A percentile compares a stretch with the other conserved stretches of the same genome.
phyloP scores from a whole-genome alignment of 2,113 vertebrate species.

The Aphyosemion australe region DNA sequence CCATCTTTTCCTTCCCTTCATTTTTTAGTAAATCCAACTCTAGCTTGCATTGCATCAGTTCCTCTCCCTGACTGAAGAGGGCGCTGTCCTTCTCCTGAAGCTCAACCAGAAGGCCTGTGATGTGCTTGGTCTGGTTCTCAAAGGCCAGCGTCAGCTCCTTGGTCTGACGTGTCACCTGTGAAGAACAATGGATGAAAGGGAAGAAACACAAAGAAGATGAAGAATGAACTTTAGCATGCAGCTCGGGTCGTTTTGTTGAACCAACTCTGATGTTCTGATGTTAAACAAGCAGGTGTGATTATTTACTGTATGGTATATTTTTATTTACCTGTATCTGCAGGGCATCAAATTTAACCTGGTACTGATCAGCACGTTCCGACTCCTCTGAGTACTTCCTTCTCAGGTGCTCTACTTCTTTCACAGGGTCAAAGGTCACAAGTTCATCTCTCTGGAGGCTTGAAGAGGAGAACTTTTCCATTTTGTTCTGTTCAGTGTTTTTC shows the following conservation, averaged over 20 bases:
- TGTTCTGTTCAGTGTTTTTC: slow-evolving; percentile 17
- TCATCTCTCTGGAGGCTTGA: slow-evolving; percentile 18
- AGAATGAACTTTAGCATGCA: background rate
- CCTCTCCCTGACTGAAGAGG: slow-evolving; percentile 62
- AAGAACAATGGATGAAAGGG: background rate
- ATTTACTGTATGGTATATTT: too few species aligned
- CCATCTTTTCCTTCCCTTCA: background rate
- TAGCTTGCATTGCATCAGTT: slow-evolving; percentile 62
- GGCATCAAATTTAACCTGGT: slow-evolving; percentile 74
- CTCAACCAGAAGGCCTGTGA: slow-evolving; percentile 76
- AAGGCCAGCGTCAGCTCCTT: slow-evolving; percentile 79
- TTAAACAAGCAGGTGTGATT: background rate
- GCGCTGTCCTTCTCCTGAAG: slow-evolving; percentile 74
- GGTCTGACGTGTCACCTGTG: slow-evolving; percentile 78
- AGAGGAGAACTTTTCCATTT: background rate
- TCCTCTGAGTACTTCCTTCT: slow-evolving; percentile 62
- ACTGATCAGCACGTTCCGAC: slow-evolving; percentile 57
- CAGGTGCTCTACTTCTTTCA: slow-evolving; percentile 66
- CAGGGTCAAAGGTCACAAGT: slow-evolving; percentile 14
- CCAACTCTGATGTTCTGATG: background rate
- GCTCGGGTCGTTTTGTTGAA: too few species aligned
- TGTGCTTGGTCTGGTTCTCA: slow-evolving; percentile 81
- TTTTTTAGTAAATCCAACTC: slow-evolving; percentile 54
- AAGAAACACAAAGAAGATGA: background rate
- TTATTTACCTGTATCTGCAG: slow-evolving; percentile 76